Conservation (phyloP, 2,113 vertebrate genomes). For the Lutjanus erythropterus region DNA sequence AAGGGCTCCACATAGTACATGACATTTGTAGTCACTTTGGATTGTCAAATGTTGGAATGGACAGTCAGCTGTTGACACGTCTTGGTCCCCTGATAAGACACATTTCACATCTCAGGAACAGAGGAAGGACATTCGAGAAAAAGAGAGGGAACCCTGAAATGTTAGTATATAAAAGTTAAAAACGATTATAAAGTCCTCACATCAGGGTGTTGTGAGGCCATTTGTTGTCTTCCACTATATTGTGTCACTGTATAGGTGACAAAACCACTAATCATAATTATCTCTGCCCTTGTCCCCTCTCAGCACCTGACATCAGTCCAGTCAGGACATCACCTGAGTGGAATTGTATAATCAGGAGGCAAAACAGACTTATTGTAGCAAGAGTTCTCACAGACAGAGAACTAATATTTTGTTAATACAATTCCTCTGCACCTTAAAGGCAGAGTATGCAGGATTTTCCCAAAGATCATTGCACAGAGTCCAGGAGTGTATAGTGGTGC, state of each 20-base stretch:
- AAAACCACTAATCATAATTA: not conserved
- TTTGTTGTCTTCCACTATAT: conserved; percentile 57
- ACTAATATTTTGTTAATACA: too few species aligned
- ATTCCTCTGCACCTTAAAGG: too few species aligned
- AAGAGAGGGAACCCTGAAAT: not conserved
- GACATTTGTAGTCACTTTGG: not conserved
- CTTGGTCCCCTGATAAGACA: not conserved
- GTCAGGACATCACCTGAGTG: not conserved
- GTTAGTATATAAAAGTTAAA: not conserved
- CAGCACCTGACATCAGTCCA: not conserved
- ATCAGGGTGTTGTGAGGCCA: conserved; percentile 2
- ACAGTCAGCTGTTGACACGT: not conserved
- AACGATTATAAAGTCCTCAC: not conserved
- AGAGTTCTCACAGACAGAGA: too few species aligned
- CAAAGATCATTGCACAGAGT: too few species aligned
- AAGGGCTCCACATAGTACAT: not conserved
- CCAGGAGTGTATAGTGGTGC: too few species aligned
- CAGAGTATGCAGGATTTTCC: too few species aligned
- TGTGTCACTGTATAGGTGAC: conserved; percentile 12
- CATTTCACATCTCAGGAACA: conserved; percentile 15
- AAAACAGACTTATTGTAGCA: too few species aligned
- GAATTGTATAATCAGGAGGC: too few species aligned
- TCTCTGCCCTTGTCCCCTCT: too few species aligned
- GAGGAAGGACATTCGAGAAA: not conserved
- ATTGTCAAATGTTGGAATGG: not conserved